Evolutionary conservation across 1,140 invertebrate genomes (phyloP), one percentile per base, ranked within the genome.

Genomic region (Hirudo medicinalis): DNA sequence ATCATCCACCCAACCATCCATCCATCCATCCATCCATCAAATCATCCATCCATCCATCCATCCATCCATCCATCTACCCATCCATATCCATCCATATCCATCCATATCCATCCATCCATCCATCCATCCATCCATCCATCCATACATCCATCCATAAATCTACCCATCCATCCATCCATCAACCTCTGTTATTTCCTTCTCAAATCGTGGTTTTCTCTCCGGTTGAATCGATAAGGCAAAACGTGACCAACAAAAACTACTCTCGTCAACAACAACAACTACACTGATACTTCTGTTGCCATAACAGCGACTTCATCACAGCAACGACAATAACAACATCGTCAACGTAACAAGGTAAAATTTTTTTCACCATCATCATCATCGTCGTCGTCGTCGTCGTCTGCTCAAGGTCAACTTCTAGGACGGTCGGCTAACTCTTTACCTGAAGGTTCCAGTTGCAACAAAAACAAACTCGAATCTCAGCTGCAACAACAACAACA

Each of bases 401-500:
- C 54, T 3, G 2, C 2, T 3, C 54, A 57, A 57, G 9, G 9
- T 25, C 20, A 20, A 57, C 54, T 3, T 67, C 66, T n/a, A n/a
- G n/a, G n/a, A n/a, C n/a, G n/a, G n/a, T n/a, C n/a, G n/a, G n/a
- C n/a, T n/a, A n/a, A n/a, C n/a, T n/a, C n/a, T n/a, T n/a, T n/a
- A n/a, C n/a, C n/a, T n/a, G n/a, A n/a, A n/a, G n/a, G n/a, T n/a
- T n/a, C n/a, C 20, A 67, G 11, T 13, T 4, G 6, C 66, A 67
- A 20, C 32, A 5, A 67, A 2, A 20, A 67, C 66, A 36, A 36
- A 2, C 2, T 20, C 66, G 5, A 36, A n/a, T n/a, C n/a, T n/a
- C 66, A 36, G 2, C 66, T 4, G 11, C 66, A 20, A 67, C 25
- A 36, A 67, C 66, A 15, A 72, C 57, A 4, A 36, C 71, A 67